Evolutionary conservation across 1,140 invertebrate species (phyloP).

Genomic region (Anadara kagoshimensis): DNA sequence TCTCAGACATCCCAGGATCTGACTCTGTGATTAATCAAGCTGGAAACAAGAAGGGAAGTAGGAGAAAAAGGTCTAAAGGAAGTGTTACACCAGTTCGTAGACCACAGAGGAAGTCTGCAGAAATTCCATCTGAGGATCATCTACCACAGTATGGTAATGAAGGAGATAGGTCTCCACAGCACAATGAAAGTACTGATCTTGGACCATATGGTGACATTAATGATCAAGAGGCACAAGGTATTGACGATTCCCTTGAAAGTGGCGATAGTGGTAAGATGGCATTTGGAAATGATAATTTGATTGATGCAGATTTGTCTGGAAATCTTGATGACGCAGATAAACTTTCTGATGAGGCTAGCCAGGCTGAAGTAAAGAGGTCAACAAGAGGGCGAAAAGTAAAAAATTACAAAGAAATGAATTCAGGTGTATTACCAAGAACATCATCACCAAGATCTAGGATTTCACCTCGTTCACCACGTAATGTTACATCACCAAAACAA

Average conservation of each 20-base stretch:
- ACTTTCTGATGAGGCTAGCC: conserved; percentile 1
- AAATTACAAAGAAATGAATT: conserved; percentile 59
- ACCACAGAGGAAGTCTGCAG: too few relatives aligned
- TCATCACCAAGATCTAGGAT: conserved; percentile 54
- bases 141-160: too few relatives aligned
- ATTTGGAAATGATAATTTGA: conserved; percentile 14
- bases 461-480: conserved; percentile 58
- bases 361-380: conserved; percentile 20
- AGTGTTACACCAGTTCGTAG: too few relatives aligned
- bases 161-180: too few relatives aligned
- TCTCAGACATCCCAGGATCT: conserved; percentile 1
- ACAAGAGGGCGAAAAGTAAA: conserved; percentile 42
- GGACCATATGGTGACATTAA: not conserved
- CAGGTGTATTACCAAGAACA: conserved; percentile 48
- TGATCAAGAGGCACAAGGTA: not conserved
- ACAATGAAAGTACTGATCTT: not conserved
- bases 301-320: conserved; percentile 12
- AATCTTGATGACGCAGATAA: conserved; percentile 18
- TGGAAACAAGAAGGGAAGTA: not conserved
- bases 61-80: conserved; percentile 1
- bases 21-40: not conserved
- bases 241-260: not conserved
- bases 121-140: not conserved
- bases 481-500: conserved; percentile 46
- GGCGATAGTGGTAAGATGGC: conserved; percentile 5